Evolutionary conservation across 1,140 invertebrate genomes (phyloP).

Genomic region (Papilio helenus): DNA sequence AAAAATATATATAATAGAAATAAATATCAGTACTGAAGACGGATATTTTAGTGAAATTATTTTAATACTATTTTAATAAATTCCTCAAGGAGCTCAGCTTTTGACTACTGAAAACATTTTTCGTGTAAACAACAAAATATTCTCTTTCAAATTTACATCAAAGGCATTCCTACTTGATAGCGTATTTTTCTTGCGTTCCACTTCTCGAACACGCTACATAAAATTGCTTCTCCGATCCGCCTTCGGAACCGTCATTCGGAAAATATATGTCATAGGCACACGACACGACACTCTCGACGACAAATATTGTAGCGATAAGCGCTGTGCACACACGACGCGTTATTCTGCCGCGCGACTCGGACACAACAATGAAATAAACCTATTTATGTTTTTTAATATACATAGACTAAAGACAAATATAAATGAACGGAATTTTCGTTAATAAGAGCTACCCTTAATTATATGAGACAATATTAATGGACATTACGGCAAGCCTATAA

Average conservation of each 20-base stretch:
- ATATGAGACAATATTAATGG: too few relatives aligned
- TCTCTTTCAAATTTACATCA: slow-evolving; percentile 25
- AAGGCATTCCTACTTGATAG: slow-evolving; percentile 3
- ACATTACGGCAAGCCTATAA: too few relatives aligned
- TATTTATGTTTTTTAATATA: background rate
- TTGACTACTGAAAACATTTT: background rate
- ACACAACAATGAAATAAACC: background rate
- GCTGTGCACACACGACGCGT: background rate
- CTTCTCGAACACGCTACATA: background rate
- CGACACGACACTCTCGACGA: background rate
- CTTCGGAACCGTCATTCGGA: slow-evolving; percentile 12
- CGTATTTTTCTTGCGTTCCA: slow-evolving; percentile 22
- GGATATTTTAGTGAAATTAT: background rate
- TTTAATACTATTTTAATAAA: slow-evolving; percentile 1
- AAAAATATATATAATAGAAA: background rate
- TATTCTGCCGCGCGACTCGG: background rate
- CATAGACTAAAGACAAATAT: too few relatives aligned
- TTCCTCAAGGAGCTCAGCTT: slow-evolving; percentile 7
- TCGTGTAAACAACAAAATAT: background rate
- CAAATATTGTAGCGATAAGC: background rate
- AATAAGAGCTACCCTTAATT: too few relatives aligned
- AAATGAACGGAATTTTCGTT: too few relatives aligned
- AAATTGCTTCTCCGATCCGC: slow-evolving; percentile 14
- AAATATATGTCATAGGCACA: slow-evolving; percentile 17
- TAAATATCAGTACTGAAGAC: background rate